Conservation (phyloP, 2,888 invertebrate genomes). For the Diarsia brunnea region DNA sequence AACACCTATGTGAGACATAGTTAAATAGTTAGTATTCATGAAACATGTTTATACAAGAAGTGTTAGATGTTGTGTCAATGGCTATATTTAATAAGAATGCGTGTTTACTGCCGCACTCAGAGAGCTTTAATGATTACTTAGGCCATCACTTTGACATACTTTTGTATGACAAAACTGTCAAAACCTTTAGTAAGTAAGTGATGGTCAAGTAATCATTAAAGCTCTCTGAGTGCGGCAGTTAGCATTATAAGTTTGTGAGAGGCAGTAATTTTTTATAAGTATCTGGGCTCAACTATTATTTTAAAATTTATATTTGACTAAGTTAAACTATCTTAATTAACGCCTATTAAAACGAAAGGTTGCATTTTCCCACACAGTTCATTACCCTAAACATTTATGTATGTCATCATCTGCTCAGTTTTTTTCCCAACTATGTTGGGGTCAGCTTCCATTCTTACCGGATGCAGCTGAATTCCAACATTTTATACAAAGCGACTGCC, state of each 20-base stretch:
- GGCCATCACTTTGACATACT: too few species aligned
- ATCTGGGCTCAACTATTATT: conserved; percentile 8
- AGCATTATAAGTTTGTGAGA: background rate
- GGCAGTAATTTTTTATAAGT: conserved; percentile 4
- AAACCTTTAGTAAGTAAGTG: too few species aligned
- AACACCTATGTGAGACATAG: conserved; percentile 18
- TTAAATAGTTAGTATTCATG: conserved; percentile 8
- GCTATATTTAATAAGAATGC: background rate
- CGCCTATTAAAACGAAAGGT: too few species aligned
- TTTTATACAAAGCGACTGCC: background rate
- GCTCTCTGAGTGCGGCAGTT: too few species aligned
- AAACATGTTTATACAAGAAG: conserved; percentile 1
- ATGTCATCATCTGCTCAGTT: too few species aligned
- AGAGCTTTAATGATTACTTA: too few species aligned
- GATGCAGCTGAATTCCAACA: background rate
- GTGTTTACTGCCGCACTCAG: too few species aligned
- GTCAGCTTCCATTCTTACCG: background rate
- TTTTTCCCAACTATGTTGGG: background rate
- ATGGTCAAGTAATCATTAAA: too few species aligned
- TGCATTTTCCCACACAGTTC: conserved; percentile 6
- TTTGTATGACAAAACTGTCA: too few species aligned
- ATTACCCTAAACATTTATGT: too few species aligned
- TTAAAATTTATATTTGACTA: too few species aligned
- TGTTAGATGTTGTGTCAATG: conserved; percentile 5
- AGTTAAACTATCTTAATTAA: background rate